phyloP scores from a whole-genome alignment of 2,888 invertebrate species.

The Hypolimnas misippus region DNA sequence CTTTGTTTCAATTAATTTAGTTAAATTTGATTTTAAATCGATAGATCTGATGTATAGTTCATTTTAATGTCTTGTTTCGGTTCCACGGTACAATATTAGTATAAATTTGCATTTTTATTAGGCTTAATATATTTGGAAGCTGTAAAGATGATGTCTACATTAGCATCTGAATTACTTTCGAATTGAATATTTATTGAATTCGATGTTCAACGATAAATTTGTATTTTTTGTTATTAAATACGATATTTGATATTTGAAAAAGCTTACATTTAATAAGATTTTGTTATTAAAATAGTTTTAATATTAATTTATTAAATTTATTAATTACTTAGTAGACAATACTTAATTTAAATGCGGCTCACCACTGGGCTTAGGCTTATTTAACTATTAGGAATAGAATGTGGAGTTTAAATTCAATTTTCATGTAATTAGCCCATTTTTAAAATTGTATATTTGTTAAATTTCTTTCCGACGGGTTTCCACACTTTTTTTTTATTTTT shows the following conservation, averaged over 20 bases:
- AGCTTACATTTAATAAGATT: neutral
- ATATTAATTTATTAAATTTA: no score
- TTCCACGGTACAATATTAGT: conserved; percentile 55
- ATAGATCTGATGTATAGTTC: conserved; percentile 21
- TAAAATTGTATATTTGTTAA: no score
- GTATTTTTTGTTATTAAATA: conserved; percentile 3
- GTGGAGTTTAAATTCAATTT: no score
- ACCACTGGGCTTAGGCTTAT: no score
- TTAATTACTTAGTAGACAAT: no score
- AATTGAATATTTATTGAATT: conserved; percentile 27
- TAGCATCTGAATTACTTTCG: conserved; percentile 39
- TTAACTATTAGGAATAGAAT: no score
- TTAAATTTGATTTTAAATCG: conserved; percentile 2
- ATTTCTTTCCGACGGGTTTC: no score
- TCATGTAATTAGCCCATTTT: no score
- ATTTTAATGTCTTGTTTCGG: conserved; percentile 29
- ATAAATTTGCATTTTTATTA: conserved; percentile 66
- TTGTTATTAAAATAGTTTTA: no score
- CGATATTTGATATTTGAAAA: neutral
- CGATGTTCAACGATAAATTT: conserved; percentile 13
- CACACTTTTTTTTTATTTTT: no score
- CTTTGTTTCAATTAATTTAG: conserved; percentile 4
- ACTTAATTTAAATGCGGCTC: no score
- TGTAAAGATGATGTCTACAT: conserved; percentile 39
- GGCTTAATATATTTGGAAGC: conserved; percentile 55